Evolutionary conservation across 2,113 vertebrate genomes (phyloP), one percentile per base, ranked within the genome.

Genomic region (Macrotus californicus): DNA sequence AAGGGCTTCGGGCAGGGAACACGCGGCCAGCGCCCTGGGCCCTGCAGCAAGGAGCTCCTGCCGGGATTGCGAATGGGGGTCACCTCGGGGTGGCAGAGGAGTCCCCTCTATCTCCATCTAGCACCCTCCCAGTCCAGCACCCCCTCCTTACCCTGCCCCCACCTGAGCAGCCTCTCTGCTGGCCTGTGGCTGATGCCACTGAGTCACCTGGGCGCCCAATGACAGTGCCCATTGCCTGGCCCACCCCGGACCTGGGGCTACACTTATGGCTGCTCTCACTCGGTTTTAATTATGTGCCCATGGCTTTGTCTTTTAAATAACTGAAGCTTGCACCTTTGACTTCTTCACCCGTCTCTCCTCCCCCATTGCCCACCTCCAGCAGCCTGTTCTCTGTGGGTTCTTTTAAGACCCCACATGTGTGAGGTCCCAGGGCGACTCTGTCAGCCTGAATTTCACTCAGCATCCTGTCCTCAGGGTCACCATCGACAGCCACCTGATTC

Each of bases 21-120:
- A 46, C 3, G 29, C 43, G 16, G 16, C 29, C 52, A 59, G 75
- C 16, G n/a, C 56, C 56, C 54, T 56, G 54, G 54, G 21, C 7
- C 36, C 26, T 41, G 59, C 11, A 3, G 6, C 5, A 15, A 52
- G 21, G 0, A 7, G 2, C 22, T 24, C 46, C 29, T 36, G 75
- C 48, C 6, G 2, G n/a, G 19, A 70, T 11, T 2, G 9, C 1
- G 6, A 46, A 16, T 0, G n/a, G 56, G 31, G 15, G 22, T 21
- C 54, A 1, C 2, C 34, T 66, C 1, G 19, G 1, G 13, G 0
- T 1, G 36, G 6, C n/a, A 54, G 41, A n/a, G 0, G 1, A n/a
- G 36, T 43, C 2, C 11, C 13, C 41, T 41, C n/a, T n/a, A n/a
- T n/a, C n/a, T n/a, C n/a, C n/a, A n/a, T n/a, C n/a, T n/a, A n/a